A percentile compares a stretch with the other conserved stretches of the same genome.
phyloP scores from a whole-genome alignment of 2,113 vertebrate genomes.

The Otocyon megalotis region DNA sequence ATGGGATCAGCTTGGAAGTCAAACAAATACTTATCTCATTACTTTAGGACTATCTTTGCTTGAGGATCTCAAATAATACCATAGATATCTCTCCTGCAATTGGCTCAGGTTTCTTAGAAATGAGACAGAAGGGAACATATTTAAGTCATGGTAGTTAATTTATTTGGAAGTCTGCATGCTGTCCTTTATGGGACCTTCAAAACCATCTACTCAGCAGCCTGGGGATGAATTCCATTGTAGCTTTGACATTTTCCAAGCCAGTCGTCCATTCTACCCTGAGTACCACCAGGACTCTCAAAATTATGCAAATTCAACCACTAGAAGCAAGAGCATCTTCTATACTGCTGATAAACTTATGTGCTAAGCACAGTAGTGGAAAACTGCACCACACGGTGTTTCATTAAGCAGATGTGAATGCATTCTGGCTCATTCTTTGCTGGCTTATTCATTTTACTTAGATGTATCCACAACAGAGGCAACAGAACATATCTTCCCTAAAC shows the following conservation, averaged over 20 bases:
- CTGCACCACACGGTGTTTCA: not conserved
- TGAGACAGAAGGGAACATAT: not conserved
- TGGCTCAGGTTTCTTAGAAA: not conserved
- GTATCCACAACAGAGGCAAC: not conserved
- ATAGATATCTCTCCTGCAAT: not conserved
- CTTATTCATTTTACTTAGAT: not conserved
- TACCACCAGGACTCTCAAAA: not conserved
- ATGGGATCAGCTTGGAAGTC: not conserved
- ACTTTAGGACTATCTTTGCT: not conserved
- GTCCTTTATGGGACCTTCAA: not conserved
- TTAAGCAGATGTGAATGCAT: not conserved
- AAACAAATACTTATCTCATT: conserved; percentile 1
- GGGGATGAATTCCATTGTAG: not conserved
- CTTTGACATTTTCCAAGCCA: not conserved
- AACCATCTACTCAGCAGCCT: not conserved
- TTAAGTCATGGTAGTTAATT: not conserved
- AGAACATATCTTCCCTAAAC: not conserved
- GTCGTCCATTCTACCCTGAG: not conserved
- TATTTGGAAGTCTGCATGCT: not conserved
- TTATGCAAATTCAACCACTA: not conserved
- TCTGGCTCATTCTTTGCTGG: not conserved
- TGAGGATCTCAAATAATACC: not conserved
- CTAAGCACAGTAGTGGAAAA: not conserved
- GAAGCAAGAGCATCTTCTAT: not conserved
- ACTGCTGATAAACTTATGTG: not conserved